These are phyloP conservation scores for Uropetala carovei DNA, from an alignment of 2,888 invertebrate species.

Conservation along the genomic window DNA sequence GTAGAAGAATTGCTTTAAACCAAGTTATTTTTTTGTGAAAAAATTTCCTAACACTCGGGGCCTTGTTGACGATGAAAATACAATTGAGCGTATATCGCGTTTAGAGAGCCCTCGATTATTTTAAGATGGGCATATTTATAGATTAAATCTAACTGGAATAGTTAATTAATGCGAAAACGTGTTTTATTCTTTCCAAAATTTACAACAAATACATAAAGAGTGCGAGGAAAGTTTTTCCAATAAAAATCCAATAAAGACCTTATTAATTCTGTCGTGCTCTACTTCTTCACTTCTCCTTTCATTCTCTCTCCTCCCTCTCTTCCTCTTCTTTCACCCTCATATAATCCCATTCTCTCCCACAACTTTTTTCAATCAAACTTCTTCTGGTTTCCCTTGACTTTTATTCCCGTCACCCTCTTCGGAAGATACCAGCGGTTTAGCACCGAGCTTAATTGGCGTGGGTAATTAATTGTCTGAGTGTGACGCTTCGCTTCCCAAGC, in stretches of 20 bases:
- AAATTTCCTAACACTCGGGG: too few species aligned
- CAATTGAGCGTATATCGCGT: too few species aligned
- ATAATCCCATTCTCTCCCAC: slow-evolving; percentile 12
- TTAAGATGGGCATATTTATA: too few species aligned
- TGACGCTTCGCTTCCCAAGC: neutral
- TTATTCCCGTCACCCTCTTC: neutral
- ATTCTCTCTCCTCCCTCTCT: neutral
- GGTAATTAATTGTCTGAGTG: slow-evolving; percentile 19
- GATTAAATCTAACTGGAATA: too few species aligned
- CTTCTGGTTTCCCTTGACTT: neutral
- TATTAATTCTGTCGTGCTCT: neutral
- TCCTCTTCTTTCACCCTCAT: slow-evolving; percentile 3
- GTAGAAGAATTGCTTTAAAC: too few species aligned
- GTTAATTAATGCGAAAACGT: too few species aligned
- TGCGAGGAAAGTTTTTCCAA: neutral
- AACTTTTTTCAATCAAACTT: slow-evolving; percentile 35
- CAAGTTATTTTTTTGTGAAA: too few species aligned
- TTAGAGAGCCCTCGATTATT: too few species aligned
- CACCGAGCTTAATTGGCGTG: slow-evolving; percentile 19
- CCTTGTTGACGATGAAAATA: too few species aligned
- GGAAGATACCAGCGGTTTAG: slow-evolving; percentile 17
- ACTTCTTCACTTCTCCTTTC: neutral
- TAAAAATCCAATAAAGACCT: neutral
- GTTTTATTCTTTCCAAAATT: neutral
- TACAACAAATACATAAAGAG: neutral